Evolutionary conservation across 1,140 invertebrate genomes (phyloP), one percentile per base, ranked within the genome.

Genomic region (Cydia amplana): DNA sequence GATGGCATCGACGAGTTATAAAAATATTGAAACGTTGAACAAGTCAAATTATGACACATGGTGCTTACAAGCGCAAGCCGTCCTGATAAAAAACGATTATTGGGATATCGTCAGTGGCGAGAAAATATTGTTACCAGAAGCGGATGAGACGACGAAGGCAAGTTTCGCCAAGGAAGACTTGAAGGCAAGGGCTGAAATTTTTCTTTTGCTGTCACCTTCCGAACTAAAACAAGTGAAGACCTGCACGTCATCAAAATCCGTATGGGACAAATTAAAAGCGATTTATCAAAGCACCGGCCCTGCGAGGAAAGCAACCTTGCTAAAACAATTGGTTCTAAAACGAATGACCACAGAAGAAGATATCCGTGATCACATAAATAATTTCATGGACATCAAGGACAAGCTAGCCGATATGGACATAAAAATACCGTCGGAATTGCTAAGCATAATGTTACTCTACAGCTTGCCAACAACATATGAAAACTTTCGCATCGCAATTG

Each of bases 361-460:
- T 72, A 40, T 78, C 3, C 64, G 73, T 20, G 74, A 78, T 18
- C 73, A 75, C 32, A 9, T 78, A 43, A 78, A 72, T 46, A 72
- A 78, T 46, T 78, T 78, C 36, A 74, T 78, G 73, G 67, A 74
- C 25, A 23, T 73, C 16, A 73, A 72, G 6, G 65, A 65, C 28
- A 78, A 78, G 32, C 55, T 75, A 1, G 65, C 23, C 32, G 77
- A 73, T 16, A 75, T 75, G 74, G 74, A 55, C 32, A 32, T 74
- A 23, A 46, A n/a, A 74, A 74, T 74, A 16, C 73, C 73, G 9
- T 12, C 51, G n/a, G 73, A 74, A 64, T 43, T 74, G 60, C 73
- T 74, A 2, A 74, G 55, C 36, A 60, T 74, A n/a, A 74, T 74
- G 73, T 12, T 74, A 10, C 25, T 74, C n/a, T 74, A 74, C n/a